Evolutionary conservation across 2,797 vertebrate species (phyloP), one percentile per base, ranked within the genome.

Genomic region (Sebastes oblongus): DNA sequence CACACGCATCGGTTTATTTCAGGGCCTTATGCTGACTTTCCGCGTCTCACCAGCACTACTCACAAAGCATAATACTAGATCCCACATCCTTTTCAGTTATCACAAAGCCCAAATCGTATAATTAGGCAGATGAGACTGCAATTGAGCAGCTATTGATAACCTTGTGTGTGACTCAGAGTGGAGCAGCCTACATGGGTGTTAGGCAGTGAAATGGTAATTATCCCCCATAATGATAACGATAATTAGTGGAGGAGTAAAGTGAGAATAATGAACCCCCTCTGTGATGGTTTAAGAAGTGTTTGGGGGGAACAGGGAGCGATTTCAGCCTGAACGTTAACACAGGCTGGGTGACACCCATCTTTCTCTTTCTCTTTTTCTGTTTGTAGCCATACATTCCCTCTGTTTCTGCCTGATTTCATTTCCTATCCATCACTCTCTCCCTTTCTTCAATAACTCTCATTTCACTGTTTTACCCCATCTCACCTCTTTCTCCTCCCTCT

Each of bases 141-240:
- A 90, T 89, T 85, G 88, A 87, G 91, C 89, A 88, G 91, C 90
- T 92, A 95, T 93, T 95, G 95, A 95, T 94, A 94, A 94, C 85
- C 90, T 91, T 89, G 90, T 86, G 89, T 85, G 88, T 85, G 91
- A 93, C 84, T 91, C 85, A 24, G 82, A 89, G 92, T 84, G 6
- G 64, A 87, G 86, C 77, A 85, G 91, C 71, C 89, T 86, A 83
- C 86, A 88, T 83, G 91, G 88, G 86, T 89, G 87, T 91, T 86
- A 91, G 89, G 86, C 90, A 72, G 92, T 80, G 90, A 94, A 91
- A 95, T 90, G 91, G 90, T 94, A 95, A 95, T 96, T 93, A 95
- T 91, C 90, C 90, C 81, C 76, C 86, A 81, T 92, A 94, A 95
- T 92, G 93, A 94, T 95, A 94, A 95, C 70, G 89, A 94, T 95